These are phyloP conservation scores for Aplodontia rufa DNA, from an alignment of 2,113 vertebrate species.

Conservation along the genomic window DNA sequence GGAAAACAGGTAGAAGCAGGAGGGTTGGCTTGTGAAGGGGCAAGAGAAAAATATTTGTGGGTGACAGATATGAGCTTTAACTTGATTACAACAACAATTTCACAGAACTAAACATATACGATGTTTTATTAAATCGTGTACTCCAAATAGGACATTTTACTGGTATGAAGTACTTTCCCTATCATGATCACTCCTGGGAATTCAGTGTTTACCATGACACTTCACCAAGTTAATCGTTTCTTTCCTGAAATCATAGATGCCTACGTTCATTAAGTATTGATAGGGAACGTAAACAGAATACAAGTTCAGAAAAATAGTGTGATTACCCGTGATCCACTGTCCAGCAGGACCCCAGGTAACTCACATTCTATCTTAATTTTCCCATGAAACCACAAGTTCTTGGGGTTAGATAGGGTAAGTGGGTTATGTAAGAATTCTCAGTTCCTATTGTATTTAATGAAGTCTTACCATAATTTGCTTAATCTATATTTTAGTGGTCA, in stretches of 20 bases:
- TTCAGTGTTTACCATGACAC: neutral
- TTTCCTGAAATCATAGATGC: neutral
- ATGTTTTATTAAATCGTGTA: neutral
- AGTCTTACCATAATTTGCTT: neutral
- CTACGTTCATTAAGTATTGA: neutral
- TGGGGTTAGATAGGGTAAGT: neutral
- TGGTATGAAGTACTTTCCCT: neutral
- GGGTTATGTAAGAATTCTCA: neutral
- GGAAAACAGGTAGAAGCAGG: neutral
- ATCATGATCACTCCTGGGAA: neutral
- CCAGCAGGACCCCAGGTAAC: too few relatives aligned
- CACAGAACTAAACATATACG: neutral
- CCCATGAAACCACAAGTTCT: neutral
- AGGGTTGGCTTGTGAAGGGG: neutral
- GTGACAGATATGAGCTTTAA: neutral
- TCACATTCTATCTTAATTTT: neutral
- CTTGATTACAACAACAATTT: too few relatives aligned
- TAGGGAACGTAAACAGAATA: neutral
- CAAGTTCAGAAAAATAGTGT: neutral
- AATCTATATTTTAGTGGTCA: neutral
- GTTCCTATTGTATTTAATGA: neutral
- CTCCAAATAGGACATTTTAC: neutral
- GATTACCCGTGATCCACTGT: too few relatives aligned
- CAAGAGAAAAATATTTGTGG: neutral
- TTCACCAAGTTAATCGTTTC: neutral